Evolutionary conservation across 2,797 vertebrate genomes (phyloP).

Genomic region (Mionectes olivaceus): DNA sequence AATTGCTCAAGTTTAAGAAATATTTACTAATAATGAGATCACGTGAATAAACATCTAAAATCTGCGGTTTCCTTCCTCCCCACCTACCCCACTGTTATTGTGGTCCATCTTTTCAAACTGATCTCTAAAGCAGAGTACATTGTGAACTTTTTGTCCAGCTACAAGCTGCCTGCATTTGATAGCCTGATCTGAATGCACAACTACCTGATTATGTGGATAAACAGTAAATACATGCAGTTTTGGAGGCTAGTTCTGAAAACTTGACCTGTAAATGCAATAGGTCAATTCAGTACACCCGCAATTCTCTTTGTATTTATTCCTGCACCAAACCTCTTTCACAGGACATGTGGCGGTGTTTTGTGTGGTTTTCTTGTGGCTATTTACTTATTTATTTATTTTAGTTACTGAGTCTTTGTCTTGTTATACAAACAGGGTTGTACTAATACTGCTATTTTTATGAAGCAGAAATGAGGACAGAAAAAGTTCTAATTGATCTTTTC

Average conservation of each 20-base stretch:
- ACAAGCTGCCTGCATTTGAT: background rate
- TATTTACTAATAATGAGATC: background rate
- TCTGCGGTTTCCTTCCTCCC: rapidly evolving
- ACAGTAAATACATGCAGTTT: slow-evolving; percentile 18
- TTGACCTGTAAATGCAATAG: slow-evolving; percentile 35
- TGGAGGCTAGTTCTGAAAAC: slow-evolving; percentile 16
- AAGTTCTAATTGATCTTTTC: background rate
- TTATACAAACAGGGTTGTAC: background rate
- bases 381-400: background rate
- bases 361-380: no score
- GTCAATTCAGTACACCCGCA: background rate
- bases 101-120: background rate
- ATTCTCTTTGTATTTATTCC: slow-evolving; percentile 18
- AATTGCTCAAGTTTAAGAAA: background rate
- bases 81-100: background rate
- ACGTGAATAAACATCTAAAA: background rate
- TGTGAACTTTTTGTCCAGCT: background rate
- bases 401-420: background rate
- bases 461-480: background rate
- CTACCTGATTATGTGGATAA: background rate
- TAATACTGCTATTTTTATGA: background rate
- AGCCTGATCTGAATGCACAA: slow-evolving; percentile 23
- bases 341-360: background rate
- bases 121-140: background rate
- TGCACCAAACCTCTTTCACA: background rate